phyloP scores from a whole-genome alignment of 2,113 vertebrate genomes.

The Antennarius striatus region DNA sequence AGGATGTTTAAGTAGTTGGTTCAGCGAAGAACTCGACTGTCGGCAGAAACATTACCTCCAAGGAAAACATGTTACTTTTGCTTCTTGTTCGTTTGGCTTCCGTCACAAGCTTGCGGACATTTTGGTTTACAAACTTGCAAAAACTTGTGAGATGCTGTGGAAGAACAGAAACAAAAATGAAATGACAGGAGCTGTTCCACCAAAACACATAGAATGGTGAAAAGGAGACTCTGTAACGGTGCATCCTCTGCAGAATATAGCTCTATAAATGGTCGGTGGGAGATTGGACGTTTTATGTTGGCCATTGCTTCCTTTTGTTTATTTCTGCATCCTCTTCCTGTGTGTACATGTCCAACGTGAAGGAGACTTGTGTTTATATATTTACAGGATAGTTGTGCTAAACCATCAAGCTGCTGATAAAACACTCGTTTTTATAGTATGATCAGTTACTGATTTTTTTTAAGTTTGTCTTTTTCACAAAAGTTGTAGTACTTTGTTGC shows the following conservation, averaged over 20 bases:
- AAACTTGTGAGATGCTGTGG: background rate
- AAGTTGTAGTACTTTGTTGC: conserved; percentile 30
- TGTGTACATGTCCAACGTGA: conserved; percentile 47
- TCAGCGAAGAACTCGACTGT: conserved; percentile 47
- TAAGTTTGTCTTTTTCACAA: conserved; percentile 28
- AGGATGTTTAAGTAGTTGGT: conserved; percentile 87
- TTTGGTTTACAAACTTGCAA: conserved; percentile 11
- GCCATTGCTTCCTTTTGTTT: conserved; percentile 29
- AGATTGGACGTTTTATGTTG: conserved; percentile 20
- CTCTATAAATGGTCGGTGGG: background rate
- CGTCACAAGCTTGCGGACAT: conserved; percentile 46
- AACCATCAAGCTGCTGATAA: conserved; percentile 35
- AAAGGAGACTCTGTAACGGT: background rate
- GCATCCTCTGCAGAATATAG: background rate
- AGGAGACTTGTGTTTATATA: conserved; percentile 25
- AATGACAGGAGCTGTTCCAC: conserved; percentile 1
- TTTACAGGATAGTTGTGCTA: conserved; percentile 30
- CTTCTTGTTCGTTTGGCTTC: conserved; percentile 36
- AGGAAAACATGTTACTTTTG: conserved; percentile 45
- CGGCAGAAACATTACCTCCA: conserved; percentile 59
- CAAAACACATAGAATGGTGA: conserved; percentile 5
- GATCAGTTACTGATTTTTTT: conserved; percentile 5
- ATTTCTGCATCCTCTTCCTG: conserved; percentile 53
- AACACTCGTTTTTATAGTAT: conserved; percentile 38
- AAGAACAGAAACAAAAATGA: conserved; percentile 8